Conservation (phyloP, 2,797 vertebrate species). For the Nyctalus aviator region DNA sequence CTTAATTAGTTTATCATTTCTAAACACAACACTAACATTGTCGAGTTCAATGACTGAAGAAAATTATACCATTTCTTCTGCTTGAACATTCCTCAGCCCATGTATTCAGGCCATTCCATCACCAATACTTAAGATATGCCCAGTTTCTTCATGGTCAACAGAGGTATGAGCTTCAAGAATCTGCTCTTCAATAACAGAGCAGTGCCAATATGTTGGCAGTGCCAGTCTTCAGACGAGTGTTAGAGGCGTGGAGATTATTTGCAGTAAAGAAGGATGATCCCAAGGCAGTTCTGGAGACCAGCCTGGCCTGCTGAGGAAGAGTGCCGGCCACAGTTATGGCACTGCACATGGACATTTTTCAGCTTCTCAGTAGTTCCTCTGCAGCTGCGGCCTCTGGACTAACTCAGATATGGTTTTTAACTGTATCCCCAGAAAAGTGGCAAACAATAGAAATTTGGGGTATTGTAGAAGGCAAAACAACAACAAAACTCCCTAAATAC, state of each 20-base stretch:
- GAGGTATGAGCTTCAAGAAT: not conserved
- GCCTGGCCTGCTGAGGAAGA: not conserved
- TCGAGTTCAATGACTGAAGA: not conserved
- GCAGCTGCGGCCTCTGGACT: not conserved
- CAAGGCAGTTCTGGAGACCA: not conserved
- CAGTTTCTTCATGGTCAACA: not conserved
- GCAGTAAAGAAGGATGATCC: not conserved
- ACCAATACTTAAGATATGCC: not conserved
- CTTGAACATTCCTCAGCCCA: not conserved
- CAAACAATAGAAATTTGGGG: not conserved
- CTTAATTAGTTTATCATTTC: not conserved
- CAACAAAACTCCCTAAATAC: too few species aligned
- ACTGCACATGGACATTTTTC: not conserved
- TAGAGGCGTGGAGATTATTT: not conserved
- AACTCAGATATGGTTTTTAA: conserved; percentile 8
- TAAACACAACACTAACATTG: not conserved
- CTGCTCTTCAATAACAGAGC: not conserved
- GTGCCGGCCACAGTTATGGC: not conserved
- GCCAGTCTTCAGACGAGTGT: not conserved
- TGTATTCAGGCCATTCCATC: not conserved
- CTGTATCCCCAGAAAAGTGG: not conserved
- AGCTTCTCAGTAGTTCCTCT: not conserved
- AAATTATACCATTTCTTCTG: not conserved
- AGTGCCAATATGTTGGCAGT: not conserved
- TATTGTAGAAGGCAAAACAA: not conserved